phyloP scores from a whole-genome alignment of 1,140 invertebrate species.

The Drosophila kepulauana region DNA sequence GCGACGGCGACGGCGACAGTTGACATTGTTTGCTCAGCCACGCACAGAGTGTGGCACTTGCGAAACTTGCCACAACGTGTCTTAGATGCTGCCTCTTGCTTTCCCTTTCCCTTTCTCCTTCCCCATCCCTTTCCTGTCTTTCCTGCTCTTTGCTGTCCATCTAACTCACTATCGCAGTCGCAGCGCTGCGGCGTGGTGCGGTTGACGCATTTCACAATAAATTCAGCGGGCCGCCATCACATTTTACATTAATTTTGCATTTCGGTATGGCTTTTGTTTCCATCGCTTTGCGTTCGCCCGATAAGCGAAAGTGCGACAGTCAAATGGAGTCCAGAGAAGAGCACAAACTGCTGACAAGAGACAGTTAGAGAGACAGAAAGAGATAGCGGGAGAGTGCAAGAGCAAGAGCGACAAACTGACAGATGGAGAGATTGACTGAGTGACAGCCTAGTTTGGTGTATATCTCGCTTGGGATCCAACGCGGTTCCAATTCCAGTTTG shows the following conservation, averaged over 20 bases:
- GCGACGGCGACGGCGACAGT: constrained; percentile 11
- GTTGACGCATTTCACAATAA: constrained; percentile 70
- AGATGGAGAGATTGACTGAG: constrained; percentile 37
- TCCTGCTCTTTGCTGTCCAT: too few relatives aligned
- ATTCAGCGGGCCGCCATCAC: constrained; percentile 51
- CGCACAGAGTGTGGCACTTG: neutral
- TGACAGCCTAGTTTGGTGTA: constrained; percentile 26
- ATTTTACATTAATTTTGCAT: constrained; percentile 78
- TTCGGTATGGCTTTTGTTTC: constrained; percentile 60
- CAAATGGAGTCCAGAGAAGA: neutral
- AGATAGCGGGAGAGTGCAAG: too few relatives aligned
- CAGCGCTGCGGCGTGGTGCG: neutral
- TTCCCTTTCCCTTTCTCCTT: neutral
- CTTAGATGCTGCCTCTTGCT: constrained; percentile 3
- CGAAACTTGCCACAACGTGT: neutral
- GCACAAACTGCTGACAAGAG: constrained; percentile 33
- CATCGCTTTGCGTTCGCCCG: constrained; percentile 9
- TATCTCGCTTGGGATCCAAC: constrained; percentile 8
- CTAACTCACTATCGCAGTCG: too few relatives aligned
- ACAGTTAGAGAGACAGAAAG: constrained; percentile 13
- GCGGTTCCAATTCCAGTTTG: neutral
- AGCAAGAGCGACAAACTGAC: neutral
- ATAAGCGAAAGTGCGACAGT: constrained; percentile 46
- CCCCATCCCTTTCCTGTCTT: too few relatives aligned
- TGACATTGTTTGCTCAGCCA: constrained; percentile 21